phyloP scores from a whole-genome alignment of 2,888 invertebrate genomes.

The Trichopria drosophilae region DNA sequence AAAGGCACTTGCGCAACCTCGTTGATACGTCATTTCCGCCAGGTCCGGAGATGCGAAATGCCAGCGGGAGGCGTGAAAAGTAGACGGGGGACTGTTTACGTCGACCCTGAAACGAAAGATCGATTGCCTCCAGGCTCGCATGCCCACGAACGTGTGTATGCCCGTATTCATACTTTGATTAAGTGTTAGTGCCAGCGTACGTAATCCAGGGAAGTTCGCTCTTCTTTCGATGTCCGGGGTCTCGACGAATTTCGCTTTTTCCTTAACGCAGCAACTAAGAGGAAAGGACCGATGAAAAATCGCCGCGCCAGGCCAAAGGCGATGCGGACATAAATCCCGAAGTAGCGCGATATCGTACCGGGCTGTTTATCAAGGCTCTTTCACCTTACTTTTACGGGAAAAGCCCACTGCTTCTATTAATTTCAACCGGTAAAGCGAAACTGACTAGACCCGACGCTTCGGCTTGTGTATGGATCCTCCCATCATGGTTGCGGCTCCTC shows the following conservation, averaged over 20 bases:
- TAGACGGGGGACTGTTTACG: conserved; percentile 15
- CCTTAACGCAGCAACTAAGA: not conserved
- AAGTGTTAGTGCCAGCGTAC: too few species aligned
- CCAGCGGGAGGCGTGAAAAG: not conserved
- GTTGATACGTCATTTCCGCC: conserved; percentile 18
- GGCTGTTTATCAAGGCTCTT: conserved; percentile 51
- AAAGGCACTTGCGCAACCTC: conserved; percentile 13
- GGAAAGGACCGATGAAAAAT: conserved; percentile 47
- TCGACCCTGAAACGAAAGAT: conserved; percentile 24
- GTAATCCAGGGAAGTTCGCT: not conserved
- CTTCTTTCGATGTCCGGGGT: not conserved
- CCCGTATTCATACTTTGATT: too few species aligned
- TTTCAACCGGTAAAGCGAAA: too few species aligned
- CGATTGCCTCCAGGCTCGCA: conserved; percentile 22
- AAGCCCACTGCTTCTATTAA: too few species aligned
- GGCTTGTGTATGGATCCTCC: too few species aligned
- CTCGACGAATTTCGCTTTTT: conserved; percentile 7
- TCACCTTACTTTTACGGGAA: conserved; percentile 33
- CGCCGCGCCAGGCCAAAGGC: conserved; percentile 39
- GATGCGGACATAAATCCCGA: conserved; percentile 49
- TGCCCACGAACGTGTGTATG: not conserved
- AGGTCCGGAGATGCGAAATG: conserved; percentile 13
- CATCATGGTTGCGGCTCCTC: too few species aligned
- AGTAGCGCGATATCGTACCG: conserved; percentile 37
- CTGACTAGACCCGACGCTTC: too few species aligned